These are phyloP conservation scores for Ctenomys sociabilis DNA, from an alignment of 2,113 vertebrate genomes.

Conservation along the genomic window DNA sequence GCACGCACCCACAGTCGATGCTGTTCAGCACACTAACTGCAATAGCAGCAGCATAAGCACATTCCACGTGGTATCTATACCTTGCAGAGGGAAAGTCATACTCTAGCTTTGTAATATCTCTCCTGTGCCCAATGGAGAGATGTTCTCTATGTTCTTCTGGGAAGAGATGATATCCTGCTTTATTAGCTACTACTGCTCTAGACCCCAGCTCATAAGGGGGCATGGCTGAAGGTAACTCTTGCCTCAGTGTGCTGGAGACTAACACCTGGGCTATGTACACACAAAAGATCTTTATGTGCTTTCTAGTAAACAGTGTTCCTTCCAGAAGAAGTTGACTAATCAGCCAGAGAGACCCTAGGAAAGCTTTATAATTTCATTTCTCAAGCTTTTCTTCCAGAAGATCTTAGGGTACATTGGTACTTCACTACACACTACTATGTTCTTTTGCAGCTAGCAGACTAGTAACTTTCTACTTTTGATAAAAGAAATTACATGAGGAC, in stretches of 20 bases:
- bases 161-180: background rate
- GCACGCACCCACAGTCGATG: background rate
- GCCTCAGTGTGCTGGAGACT: background rate
- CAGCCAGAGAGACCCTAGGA: background rate
- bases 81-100: background rate
- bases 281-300: background rate
- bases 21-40: background rate
- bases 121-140: background rate
- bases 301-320: background rate
- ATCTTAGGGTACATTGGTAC: background rate
- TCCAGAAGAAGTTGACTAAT: background rate
- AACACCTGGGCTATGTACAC: too few relatives aligned
- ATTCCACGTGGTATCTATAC: background rate
- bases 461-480: background rate
- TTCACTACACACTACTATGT: background rate
- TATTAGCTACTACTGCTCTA: background rate
- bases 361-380: background rate
- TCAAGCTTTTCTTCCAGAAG: conserved; percentile 17
- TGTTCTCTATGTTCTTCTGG: background rate
- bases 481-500: conserved; percentile 30
- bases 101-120: background rate
- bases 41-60: background rate
- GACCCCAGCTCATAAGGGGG: background rate
- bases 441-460: conserved; percentile 13
- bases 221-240: background rate